Evolutionary conservation across 2,888 invertebrate genomes (phyloP).

Genomic region (Scaptomyza cyrtandrae): DNA sequence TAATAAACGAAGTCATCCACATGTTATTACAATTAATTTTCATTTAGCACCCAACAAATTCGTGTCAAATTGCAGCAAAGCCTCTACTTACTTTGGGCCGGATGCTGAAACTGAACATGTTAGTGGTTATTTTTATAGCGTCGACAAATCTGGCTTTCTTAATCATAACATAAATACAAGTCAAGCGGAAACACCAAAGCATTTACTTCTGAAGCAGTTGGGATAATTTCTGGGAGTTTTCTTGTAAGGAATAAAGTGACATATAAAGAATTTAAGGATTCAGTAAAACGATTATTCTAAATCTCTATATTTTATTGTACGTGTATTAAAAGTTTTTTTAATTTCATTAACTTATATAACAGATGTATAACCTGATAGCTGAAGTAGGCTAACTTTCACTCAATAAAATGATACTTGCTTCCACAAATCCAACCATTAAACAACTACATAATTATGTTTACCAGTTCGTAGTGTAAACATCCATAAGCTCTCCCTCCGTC

Average conservation of each 20-base stretch:
- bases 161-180: slow-evolving; percentile 61
- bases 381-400: too few species aligned
- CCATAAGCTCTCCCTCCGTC: not conserved
- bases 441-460: too few species aligned
- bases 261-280: too few species aligned
- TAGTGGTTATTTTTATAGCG: slow-evolving; percentile 25
- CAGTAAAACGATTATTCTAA: too few species aligned
- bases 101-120: not conserved
- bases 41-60: slow-evolving; percentile 50
- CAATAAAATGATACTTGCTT: too few species aligned
- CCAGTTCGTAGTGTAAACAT: not conserved
- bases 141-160: slow-evolving; percentile 53
- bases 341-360: too few species aligned
- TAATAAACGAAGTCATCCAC: slow-evolving; percentile 50
- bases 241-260: not conserved
- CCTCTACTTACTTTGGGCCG: not conserved
- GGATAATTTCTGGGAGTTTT: not conserved
- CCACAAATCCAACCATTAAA: too few species aligned
- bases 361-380: too few species aligned
- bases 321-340: too few species aligned
- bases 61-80: slow-evolving; percentile 33
- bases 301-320: too few species aligned
- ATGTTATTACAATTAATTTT: slow-evolving; percentile 72
- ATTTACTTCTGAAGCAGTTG: slow-evolving; percentile 17
- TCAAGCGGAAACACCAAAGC: slow-evolving; percentile 35